Evolutionary conservation across 2,113 vertebrate species (phyloP).

Genomic region (Pionites leucogaster): DNA sequence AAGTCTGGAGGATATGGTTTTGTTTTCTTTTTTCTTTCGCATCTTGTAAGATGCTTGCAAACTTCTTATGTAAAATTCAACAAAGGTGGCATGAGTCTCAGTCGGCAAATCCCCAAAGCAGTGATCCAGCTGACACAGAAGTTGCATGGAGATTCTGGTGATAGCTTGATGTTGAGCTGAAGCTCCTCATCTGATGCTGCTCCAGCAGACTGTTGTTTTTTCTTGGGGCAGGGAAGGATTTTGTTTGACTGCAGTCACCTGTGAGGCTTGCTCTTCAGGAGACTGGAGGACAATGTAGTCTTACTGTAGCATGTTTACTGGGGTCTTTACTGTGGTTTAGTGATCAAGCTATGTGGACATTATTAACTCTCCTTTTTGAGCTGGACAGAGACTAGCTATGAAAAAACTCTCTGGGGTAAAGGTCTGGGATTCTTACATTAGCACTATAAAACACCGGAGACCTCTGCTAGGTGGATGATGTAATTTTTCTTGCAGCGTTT

Average conservation of each 20-base stretch:
- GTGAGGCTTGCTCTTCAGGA: too few relatives aligned
- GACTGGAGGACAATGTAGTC: rapidly evolving
- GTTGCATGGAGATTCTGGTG: neutral
- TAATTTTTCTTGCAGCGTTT: neutral
- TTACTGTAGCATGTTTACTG: rapidly evolving
- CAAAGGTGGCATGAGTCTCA: rapidly evolving
- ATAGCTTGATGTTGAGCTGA: neutral
- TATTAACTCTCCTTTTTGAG: neutral
- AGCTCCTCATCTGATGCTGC: neutral
- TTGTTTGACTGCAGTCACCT: neutral
- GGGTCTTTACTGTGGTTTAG: neutral
- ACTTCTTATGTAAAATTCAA: neutral
- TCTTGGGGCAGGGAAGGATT: neutral
- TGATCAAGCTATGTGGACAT: rapidly evolving
- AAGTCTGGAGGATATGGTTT: neutral
- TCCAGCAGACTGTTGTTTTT: neutral
- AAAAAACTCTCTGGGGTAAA: neutral
- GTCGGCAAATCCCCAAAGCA: rapidly evolving
- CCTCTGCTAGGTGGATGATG: neutral
- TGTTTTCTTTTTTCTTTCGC: neutral
- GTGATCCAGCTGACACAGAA: rapidly evolving
- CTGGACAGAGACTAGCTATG: neutral
- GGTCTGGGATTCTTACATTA: neutral
- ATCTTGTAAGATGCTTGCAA: neutral
- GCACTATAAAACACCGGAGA: neutral